Base-by-base conservation (phyloP, 1,140 invertebrate genomes). In the Lucilia cuprina region DNA sequence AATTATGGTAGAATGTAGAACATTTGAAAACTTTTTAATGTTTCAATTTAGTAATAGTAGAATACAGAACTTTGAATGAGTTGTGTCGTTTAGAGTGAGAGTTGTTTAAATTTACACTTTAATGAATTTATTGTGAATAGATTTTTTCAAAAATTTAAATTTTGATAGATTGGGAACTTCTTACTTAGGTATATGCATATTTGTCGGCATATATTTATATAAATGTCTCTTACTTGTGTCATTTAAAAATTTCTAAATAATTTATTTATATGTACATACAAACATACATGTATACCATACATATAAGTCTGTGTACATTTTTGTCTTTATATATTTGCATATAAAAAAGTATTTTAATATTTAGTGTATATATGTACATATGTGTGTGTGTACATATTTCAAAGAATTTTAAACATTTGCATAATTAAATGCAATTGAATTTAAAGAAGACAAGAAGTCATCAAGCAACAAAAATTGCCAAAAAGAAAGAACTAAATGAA, bases 351-450 rank as follows among this genome's bases (percentile, higher is more conserved):
- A 41, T 10, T 10, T 41, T 41, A 41, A 41, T 41, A 41, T 41
- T 41, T n/a, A 21, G n/a, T 78, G 75, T 47, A 10, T 78, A 47
- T 78, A 47, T 49, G 35, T 78, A n/a, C 21, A 17, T 78, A 7
- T 47, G 75, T 78, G n/a, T n/a, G n/a, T n/a, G n/a, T n/a, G n/a
- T n/a, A n/a, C n/a, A n/a, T n/a, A 21, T 21, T 60, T 60, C 55
- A n/a, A 60, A 17, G 41, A 35, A 78, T 78, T 78, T 78, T 7
- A 78, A 77, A 35, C 14, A 77, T 77, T 77, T 77, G 74, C 74
- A 77, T 77, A 77, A 77, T 77, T 77, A 77, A 78, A 78, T 47
- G 75, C 75, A 78, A 78, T 78, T 78, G 75, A 78, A 78, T 78
- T 17, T 78, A 78, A 78, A 75, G 74, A 78, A 78, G 75, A 78